Base-by-base conservation (phyloP, 2,113 vertebrate species). In the Osmerus eperlanus region DNA sequence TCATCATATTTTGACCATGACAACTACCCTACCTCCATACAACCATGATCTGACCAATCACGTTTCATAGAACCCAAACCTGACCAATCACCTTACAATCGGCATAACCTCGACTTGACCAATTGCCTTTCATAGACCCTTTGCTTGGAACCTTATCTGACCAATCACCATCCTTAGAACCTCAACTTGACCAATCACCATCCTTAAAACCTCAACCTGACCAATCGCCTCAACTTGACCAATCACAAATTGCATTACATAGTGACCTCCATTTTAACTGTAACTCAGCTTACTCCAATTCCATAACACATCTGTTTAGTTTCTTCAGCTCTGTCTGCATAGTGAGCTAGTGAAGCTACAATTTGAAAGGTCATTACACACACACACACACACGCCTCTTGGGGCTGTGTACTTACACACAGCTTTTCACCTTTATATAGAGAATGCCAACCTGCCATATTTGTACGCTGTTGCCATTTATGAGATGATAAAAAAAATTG, bases 1-100 rank as follows among this genome's bases (percentile, higher is more conserved):
- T 72, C 12, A 62, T 79, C 32, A 67, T 68, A 56, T 36, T 47
- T 71, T 76, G 73, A 88, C 85, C 86, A 86, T 84, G 62, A 78
- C 82, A 89, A 89, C 88, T 78, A 51, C 81, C 85, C 89, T 91
- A 92, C 92, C 91, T 92, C 58, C 78, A 65, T 76, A 74, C 56
- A 56, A 61, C 77, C 52, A 78, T 59, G 14, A 71, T 69, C 71
- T 15, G 72, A 85, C 84, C 83, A 83, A 89, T 73, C 68, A 15
- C 65, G 65, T 70, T 64, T 21, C 68, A 65, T 21, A 67, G 61
- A 54, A 76, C 65, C 63, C 63, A 68, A 61, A 73, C 36, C 71
- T 63, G 73, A 84, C 73, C 82, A 82, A 61, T 21, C 76, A 19
- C 12, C 15, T 67, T 78, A 16, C 65, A 23, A 13, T 64, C 62